These are phyloP conservation scores for Sturnira hondurensis DNA, from an alignment of 2,113 vertebrate species.

Conservation along the genomic window DNA sequence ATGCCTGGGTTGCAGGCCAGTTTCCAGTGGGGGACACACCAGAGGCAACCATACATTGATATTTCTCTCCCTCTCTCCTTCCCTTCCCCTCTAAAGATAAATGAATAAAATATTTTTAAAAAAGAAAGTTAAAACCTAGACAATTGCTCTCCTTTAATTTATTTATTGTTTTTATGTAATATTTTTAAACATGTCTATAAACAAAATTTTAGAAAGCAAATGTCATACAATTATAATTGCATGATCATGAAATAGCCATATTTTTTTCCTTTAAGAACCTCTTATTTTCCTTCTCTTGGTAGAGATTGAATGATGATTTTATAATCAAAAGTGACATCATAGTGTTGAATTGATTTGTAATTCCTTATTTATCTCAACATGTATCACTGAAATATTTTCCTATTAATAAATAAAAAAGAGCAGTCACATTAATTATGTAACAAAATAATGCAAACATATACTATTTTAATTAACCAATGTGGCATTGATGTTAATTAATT, in stretches of 20 bases:
- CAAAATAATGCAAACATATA: neutral
- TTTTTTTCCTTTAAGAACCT: neutral
- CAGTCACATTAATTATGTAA: neutral
- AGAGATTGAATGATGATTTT: neutral
- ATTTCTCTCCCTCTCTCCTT: too few species aligned
- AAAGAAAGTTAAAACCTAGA: neutral
- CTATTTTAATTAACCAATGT: neutral
- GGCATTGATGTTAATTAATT: neutral
- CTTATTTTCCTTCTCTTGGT: neutral
- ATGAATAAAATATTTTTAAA: too few species aligned
- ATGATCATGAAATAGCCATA: fast-evolving
- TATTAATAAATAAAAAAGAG: neutral
- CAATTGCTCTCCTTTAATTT: neutral
- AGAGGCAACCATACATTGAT: too few species aligned
- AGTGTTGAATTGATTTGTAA: neutral
- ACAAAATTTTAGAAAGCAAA: neutral
- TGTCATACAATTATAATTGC: neutral
- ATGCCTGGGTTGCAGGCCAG: too few species aligned
- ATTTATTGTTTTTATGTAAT: neutral
- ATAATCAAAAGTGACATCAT: neutral
- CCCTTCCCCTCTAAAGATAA: too few species aligned
- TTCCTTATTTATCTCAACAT: neutral
- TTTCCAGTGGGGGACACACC: too few species aligned
- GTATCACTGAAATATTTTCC: neutral
- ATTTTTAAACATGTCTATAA: neutral